Percentiles rank a stretch among this genome's conserved stretches.
phyloP scores from a whole-genome alignment of 2,888 invertebrate species.

The Agrochola circellaris region DNA sequence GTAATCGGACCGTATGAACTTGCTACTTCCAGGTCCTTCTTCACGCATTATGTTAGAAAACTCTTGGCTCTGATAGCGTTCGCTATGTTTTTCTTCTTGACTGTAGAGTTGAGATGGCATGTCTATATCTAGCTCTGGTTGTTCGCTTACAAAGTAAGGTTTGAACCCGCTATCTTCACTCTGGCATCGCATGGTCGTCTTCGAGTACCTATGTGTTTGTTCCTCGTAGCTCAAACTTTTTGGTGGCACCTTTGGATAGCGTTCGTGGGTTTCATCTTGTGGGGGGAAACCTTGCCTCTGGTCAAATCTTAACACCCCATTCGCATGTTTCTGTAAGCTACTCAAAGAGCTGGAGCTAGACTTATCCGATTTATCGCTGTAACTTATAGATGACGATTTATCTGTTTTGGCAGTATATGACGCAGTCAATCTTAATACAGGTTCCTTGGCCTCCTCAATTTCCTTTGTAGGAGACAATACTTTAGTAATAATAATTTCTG shows the following conservation, averaged over 20 bases:
- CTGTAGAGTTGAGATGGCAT: conserved; percentile 91
- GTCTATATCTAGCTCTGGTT: conserved; percentile 90
- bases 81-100: conserved; percentile 91
- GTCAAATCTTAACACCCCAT: conserved; percentile 83
- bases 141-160: conserved; percentile 84
- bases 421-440: conserved; percentile 81
- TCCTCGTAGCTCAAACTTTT: conserved; percentile 90
- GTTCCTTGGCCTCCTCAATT: conserved; percentile 73
- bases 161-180: conserved; percentile 91
- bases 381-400: conserved; percentile 89
- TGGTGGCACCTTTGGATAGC: conserved; percentile 83
- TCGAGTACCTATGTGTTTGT: conserved; percentile 85
- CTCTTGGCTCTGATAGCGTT: conserved; percentile 92
- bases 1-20: conserved; percentile 89
- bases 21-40: conserved; percentile 74
- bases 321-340: conserved; percentile 87
- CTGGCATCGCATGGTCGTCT: conserved; percentile 90
- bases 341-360: conserved; percentile 89
- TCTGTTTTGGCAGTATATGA: conserved; percentile 81
- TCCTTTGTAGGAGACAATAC: conserved; percentile 75
- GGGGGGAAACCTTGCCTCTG: conserved; percentile 80
- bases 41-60: conserved; percentile 89
- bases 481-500: conserved; percentile 71
- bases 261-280: conserved; percentile 79
- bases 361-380: conserved; percentile 88